A percentile compares a stretch with the other conserved stretches of the same genome.
Conservation (phyloP, 1,140 invertebrate genomes). For the Gryllus bimaculatus region DNA sequence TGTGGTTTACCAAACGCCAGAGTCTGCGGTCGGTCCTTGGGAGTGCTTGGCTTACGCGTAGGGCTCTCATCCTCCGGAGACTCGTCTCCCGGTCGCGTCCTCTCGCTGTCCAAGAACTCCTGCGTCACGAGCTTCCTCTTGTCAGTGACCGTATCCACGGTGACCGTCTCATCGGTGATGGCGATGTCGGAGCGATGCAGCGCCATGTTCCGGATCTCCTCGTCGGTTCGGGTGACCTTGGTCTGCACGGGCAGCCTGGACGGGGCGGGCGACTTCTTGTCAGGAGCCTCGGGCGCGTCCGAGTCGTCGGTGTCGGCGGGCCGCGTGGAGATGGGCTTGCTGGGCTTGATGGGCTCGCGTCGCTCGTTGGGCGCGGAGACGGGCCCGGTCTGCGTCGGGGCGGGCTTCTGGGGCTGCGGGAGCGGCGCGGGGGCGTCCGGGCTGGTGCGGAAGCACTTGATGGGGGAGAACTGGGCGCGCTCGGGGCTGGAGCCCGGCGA, state of each 20-base stretch:
- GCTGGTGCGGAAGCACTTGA: constrained; percentile 26
- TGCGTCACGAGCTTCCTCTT: not conserved
- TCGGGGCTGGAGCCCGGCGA: constrained; percentile 28
- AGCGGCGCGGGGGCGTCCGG: constrained; percentile 20
- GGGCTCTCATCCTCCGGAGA: not conserved
- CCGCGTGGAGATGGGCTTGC: constrained; percentile 9
- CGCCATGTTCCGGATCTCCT: not conserved
- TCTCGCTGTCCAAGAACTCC: not conserved
- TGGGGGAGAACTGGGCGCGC: constrained; percentile 27
- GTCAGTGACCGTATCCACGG: not conserved
- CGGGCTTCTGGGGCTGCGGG: not conserved
- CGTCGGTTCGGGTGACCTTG: not conserved
- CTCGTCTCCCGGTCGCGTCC: not conserved
- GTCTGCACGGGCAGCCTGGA: not conserved
- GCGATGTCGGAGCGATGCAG: not conserved
- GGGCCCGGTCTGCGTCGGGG: not conserved
- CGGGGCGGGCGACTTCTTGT: not conserved
- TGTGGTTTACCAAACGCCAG: not conserved
- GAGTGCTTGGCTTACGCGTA: no score
- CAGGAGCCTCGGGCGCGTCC: not conserved
- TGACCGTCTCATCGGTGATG: not conserved
- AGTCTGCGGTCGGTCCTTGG: not conserved
- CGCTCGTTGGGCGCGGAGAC: not conserved
- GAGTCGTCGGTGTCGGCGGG: not conserved
- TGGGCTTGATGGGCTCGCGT: constrained; percentile 14